Base-by-base conservation (phyloP, 2,797 vertebrate genomes). In the Periparus ater region DNA sequence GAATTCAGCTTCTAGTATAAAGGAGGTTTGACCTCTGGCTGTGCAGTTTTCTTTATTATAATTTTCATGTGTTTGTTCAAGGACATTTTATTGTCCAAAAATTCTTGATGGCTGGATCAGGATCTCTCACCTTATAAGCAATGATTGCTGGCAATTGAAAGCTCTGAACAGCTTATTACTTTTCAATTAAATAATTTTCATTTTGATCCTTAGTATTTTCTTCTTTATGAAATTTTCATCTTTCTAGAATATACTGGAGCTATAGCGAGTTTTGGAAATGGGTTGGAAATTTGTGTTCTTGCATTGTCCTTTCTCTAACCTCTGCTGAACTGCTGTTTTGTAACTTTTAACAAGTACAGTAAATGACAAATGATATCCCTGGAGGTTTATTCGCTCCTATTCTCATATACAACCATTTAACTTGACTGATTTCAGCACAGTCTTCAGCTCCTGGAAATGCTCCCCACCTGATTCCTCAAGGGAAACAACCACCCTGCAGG, bases 291-390 rank as follows among this genome's bases (percentile, higher is more conserved):
- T 87, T 94, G 71, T 91, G 47, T 93, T 81, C 85, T 76, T 89
- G 58, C 34, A 20, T 21, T 94, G 88, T 93, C 93, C 91, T 96
- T 94, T 89, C 68, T 79, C 32, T 78, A 94, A 95, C 96, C 93
- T 96, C 88, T 93, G 76, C 81, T 91, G 82, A 89, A 74, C 57
- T 79, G 88, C 87, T 94, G 57, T 72, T 93, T 89, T 77, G 92
- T 85, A 96, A 94, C 88, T 97, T 96, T 89, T 95, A 96, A 94
- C 91, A 95, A 95, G 89, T 93, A 38, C 50, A 45, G 61, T 79
- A 96, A 93, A 92, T 95, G 90, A 96, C 93, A 96, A 96, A 97
- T 96, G 38, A 83, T 88, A 87, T 96, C 95, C 93, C 94, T 95
- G 6, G 75, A 92, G 88, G 91, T 93, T 95, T 92, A 88, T 91